These are phyloP conservation scores for Drosophila parvula DNA, from an alignment of 1,140 invertebrate species.

Conservation along the genomic window DNA sequence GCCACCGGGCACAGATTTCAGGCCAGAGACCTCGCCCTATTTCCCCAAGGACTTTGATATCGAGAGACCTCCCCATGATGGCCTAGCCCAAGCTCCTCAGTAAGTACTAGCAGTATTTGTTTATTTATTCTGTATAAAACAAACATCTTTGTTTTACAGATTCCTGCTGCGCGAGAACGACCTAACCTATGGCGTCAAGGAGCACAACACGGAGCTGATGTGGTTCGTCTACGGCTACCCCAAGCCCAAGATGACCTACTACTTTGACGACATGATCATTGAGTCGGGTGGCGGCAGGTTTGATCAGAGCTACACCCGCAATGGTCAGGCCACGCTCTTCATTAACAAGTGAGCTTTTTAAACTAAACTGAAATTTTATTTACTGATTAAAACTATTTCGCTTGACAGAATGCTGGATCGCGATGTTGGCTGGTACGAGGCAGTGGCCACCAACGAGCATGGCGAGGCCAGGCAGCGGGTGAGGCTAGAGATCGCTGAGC, in stretches of 20 bases:
- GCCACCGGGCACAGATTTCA: slow-evolving; percentile 92
- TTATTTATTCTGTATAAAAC: not conserved
- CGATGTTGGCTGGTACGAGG: slow-evolving; percentile 97
- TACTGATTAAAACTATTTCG: not conserved
- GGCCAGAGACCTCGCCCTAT: slow-evolving; percentile 94
- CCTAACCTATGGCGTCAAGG: slow-evolving; percentile 93
- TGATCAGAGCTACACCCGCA: slow-evolving; percentile 93
- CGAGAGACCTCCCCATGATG: slow-evolving; percentile 92
- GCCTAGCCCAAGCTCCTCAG: slow-evolving; percentile 91
- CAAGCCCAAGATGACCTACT: slow-evolving; percentile 94
- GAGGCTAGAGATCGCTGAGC: slow-evolving; percentile 94
- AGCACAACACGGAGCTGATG: slow-evolving; percentile 93
- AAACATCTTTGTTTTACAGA: slow-evolving; percentile 57
- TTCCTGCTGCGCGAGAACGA: slow-evolving; percentile 94
- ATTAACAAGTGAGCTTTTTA: slow-evolving; percentile 88
- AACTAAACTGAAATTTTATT: not conserved
- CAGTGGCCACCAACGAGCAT: slow-evolving; percentile 95
- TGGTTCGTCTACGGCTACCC: slow-evolving; percentile 98
- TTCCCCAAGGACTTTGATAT: slow-evolving; percentile 96
- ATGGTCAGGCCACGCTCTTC: slow-evolving; percentile 94
- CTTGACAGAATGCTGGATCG: slow-evolving; percentile 91
- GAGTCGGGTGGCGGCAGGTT: slow-evolving; percentile 92
- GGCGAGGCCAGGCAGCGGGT: slow-evolving; percentile 94
- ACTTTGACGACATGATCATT: slow-evolving; percentile 92
- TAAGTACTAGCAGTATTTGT: slow-evolving; percentile 17